Percentiles rank a stretch among this genome's conserved stretches.
Evolutionary conservation across 2,113 vertebrate species (phyloP).

Genomic region (Cyanoramphus novaezelandiae): DNA sequence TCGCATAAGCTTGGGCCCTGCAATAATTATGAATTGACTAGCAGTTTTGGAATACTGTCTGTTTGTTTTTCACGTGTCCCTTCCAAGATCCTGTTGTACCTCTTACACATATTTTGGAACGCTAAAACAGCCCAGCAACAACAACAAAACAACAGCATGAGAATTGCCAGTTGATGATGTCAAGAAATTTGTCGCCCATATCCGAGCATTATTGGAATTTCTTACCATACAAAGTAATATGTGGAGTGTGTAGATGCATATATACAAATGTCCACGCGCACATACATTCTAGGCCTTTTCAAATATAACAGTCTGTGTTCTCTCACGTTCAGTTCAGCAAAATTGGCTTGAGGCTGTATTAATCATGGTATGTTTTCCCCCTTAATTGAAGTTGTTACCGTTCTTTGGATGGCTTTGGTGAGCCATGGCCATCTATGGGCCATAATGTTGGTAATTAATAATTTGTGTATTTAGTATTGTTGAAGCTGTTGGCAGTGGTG

Average conservation of each 20-base stretch:
- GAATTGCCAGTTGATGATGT: slow-evolving; percentile 46
- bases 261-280: neutral
- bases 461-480: neutral
- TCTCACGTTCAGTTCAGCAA: slow-evolving; percentile 2
- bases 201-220: slow-evolving; percentile 51
- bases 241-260: neutral
- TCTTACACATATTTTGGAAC: neutral
- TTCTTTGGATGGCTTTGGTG: neutral
- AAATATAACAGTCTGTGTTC: slow-evolving; percentile 40
- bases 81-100: slow-evolving; percentile 25
- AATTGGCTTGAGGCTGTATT: neutral
- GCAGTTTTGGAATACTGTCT: slow-evolving; percentile 51
- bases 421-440: neutral
- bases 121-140: slow-evolving; percentile 27
- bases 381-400: neutral
- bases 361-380: neutral
- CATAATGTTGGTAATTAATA: slow-evolving; percentile 16
- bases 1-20: slow-evolving; percentile 69
- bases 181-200: slow-evolving; percentile 19
- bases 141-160: slow-evolving; percentile 4
- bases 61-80: neutral
- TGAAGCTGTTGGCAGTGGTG: slow-evolving; percentile 27
- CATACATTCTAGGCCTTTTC: slow-evolving; percentile 19
- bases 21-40: slow-evolving; percentile 75
- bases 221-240: slow-evolving; percentile 54